Evolutionary conservation across 2,113 vertebrate genomes (phyloP), one percentile per base, ranked within the genome.

Genomic region (Dromaius novaehollandiae): DNA sequence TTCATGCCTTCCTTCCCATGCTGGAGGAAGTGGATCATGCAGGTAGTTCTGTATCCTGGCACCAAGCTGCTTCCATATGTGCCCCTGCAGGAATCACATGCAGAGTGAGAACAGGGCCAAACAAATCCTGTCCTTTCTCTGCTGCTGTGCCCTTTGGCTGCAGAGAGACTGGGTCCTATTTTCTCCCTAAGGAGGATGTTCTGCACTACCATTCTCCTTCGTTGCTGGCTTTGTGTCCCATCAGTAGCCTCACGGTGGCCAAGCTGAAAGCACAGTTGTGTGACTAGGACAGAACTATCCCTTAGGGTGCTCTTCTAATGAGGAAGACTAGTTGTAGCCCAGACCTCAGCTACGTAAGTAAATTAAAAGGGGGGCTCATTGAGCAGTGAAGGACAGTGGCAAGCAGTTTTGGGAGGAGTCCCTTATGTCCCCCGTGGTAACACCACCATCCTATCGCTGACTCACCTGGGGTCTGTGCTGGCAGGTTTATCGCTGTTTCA

Each of bases 401-500:
- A 34, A 18, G 40, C 32, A 61, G 60, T 53, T 83, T 21, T n/a
- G 70, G 65, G 65, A 50, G 9, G 36, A 7, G 34, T 61, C 0
- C 0, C 24, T 63, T 11, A 12, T 2, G 5, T 53, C 48, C 12
- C 32, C 17, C 11, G 42, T 4, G 34, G 32, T 51, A 71, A 14
- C 22, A 22, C 16, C 44, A 6, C 19, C 48, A 3, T 1, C 2
- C 3, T 3, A 21, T 42, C 42, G 25, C 65, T 56, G 74, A 75
- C 91, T 69, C 25, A 38, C 32, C 50, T 0, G 1, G 5, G 65
- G 16, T 42, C 58, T 92, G 5, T 90, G 1, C 58, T 73, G 91
- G 13, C 98, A 99, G 99, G 98, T 99, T 99, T 85, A 99, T 99
- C 2, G 99, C 99, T 0, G 99, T 99, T 77, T 98, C 98, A 11